Base-by-base conservation (phyloP, 1,140 invertebrate species). In the Saxidomus purpurata region DNA sequence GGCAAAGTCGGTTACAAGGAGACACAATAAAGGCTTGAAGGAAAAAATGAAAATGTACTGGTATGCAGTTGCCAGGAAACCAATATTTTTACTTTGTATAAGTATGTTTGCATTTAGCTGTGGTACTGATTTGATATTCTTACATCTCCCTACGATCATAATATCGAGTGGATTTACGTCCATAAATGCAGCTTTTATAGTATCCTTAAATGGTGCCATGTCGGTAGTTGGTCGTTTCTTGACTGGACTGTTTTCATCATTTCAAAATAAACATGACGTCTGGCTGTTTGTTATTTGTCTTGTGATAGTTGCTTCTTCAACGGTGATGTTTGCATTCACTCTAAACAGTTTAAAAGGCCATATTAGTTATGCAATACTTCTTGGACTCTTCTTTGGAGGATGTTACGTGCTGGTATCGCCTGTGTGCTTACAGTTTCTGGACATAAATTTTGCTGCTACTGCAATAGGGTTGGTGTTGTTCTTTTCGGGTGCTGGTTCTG, bases 401-500 rank as follows among this genome's bases (percentile, higher is more conserved):
- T 55, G 77, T 43, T 89, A 82, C 52, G 79, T 82, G 15, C n/a
- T 89, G 22, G 19, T 83, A 0, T 61, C 52, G 8, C 28, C 79
- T 0, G 40, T 89, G 36, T 49, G 28, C 38, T 43, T 81, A 0
- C 22, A 71, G 40, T 89, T 74, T 28, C 22, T 89, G 9, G 79
- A 71, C 4, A 47, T 89, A 1, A 38, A 74, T 11, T 61, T 74
- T 74, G 31, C 71, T 11, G 28, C 87, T 2, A 36, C 59, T 17
- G 61, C 77, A 4, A 74, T 76, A n/a, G 87, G 87, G 8, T 34
- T 82, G 8, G 28, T 71, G 28, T 74, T 89, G 13, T 69, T 76
- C 63, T 82, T 82, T n/a, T 47, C 28, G 0, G 79, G 87, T 1
- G 28, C 82, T 17, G 87, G 87, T 22, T 38, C 87, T n/a, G 11